Conservation (phyloP, 2,113 vertebrate species). For the Cepphus grylle region DNA sequence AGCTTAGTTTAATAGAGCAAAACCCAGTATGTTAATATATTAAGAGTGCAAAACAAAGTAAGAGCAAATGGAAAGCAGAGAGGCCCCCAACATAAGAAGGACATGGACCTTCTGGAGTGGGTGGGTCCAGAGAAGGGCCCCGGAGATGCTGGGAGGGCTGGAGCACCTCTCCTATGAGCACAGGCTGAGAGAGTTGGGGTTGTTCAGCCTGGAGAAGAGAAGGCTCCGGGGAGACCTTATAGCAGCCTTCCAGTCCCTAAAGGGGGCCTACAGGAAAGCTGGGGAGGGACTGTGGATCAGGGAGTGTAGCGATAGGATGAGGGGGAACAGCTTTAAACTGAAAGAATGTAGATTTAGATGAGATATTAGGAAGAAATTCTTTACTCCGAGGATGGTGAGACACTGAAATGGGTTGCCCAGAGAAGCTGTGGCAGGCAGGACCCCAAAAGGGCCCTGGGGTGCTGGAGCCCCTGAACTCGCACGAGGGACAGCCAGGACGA, state of each 20-base stretch:
- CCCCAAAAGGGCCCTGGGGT: rapidly evolving
- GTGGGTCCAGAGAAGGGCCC: not conserved
- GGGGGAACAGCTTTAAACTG: not conserved
- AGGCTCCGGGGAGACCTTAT: not conserved
- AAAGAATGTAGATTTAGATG: not conserved
- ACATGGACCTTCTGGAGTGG: not conserved
- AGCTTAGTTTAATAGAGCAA: not conserved
- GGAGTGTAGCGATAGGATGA: too few species aligned
- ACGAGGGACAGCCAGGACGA: not conserved
- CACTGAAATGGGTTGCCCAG: not conserved
- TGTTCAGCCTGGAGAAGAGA: not conserved
- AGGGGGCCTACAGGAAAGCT: not conserved
- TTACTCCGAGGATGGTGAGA: not conserved
- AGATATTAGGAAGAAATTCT: not conserved
- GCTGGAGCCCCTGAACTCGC: rapidly evolving
- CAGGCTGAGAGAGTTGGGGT: not conserved
- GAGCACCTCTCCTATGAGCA: not conserved
- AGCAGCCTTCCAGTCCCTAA: not conserved
- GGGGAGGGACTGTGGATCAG: not conserved
- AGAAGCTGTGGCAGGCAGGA: not conserved
- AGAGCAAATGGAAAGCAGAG: not conserved
- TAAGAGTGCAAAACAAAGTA: not conserved
- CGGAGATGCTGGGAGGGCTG: not conserved
- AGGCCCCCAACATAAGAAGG: not conserved
- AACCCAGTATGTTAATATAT: not conserved